Conservation (phyloP, 1,140 invertebrate genomes). For the Conus betulinus region DNA sequence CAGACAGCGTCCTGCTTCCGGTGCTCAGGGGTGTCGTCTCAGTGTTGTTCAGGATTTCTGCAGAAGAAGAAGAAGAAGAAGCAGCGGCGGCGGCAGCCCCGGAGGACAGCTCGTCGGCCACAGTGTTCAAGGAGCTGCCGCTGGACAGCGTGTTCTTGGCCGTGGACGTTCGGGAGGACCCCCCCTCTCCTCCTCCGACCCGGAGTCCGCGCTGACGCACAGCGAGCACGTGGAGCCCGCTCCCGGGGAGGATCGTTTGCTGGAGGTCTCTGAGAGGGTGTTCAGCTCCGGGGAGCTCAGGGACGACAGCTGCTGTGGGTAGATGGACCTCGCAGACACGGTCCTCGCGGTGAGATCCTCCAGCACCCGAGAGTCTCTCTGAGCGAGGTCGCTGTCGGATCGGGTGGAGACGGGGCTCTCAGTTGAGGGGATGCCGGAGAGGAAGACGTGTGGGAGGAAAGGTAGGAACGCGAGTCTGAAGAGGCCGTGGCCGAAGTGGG, state of each 20-base stretch:
- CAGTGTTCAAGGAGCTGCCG: not conserved
- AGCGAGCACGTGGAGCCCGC: not conserved
- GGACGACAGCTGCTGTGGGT: not conserved
- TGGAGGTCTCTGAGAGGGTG: not conserved
- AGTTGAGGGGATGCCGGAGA: not conserved
- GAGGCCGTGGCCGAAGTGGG: not conserved
- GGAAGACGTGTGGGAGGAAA: not conserved
- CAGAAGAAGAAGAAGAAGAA: not conserved
- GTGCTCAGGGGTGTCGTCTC: not conserved
- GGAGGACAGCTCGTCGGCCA: not conserved
- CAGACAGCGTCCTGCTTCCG: too few species aligned
- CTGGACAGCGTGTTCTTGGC: not conserved
- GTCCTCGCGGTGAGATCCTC: too few species aligned
- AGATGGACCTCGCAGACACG: not conserved
- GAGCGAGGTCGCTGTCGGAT: not conserved
- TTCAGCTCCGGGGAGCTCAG: not conserved
- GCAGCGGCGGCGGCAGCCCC: too few species aligned
- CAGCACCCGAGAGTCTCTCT: too few species aligned
- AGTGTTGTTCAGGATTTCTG: not conserved
- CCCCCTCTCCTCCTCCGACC: not conserved
- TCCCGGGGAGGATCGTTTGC: not conserved
- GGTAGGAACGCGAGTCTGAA: not conserved
- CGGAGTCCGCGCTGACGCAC: not conserved
- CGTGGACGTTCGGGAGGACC: not conserved
- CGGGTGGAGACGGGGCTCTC: not conserved